Conservation (phyloP, 2,113 vertebrate species). For the Halichoerus grypus region DNA sequence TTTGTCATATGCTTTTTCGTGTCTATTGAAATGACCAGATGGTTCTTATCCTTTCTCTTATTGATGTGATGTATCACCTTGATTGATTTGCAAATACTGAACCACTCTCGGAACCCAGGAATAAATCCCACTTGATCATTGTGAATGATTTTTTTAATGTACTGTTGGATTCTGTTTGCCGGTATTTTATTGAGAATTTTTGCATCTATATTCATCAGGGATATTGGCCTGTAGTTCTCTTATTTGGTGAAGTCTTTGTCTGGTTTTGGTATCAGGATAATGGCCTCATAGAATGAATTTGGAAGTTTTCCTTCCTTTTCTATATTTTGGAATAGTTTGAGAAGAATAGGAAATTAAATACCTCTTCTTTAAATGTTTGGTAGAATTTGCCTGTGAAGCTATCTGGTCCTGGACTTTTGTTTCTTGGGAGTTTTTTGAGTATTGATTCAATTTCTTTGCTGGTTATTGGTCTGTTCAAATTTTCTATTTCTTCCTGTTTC, state of each 20-base stretch:
- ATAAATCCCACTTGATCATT: background rate
- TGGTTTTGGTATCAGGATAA: background rate
- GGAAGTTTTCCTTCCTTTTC: background rate
- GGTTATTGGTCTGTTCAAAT: background rate
- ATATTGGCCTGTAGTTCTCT: background rate
- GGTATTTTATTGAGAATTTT: background rate
- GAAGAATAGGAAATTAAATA: background rate
- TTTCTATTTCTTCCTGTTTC: background rate
- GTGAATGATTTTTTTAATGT: background rate
- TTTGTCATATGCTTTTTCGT: background rate
- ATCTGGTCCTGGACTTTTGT: background rate
- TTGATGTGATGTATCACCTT: background rate
- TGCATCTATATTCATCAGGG: background rate
- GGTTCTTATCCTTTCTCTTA: background rate
- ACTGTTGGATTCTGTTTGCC: background rate
- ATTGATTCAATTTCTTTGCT: background rate
- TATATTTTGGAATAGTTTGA: background rate
- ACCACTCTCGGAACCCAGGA: background rate
- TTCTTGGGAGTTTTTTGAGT: background rate
- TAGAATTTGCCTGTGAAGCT: background rate
- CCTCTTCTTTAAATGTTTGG: background rate
- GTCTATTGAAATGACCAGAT: background rate
- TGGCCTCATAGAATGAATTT: background rate
- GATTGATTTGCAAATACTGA: background rate
- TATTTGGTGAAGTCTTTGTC: background rate